Percentiles rank a stretch among this genome's conserved stretches.
Conservation (phyloP, 2,113 vertebrate genomes). For the Chaenocephalus aceratus region DNA sequence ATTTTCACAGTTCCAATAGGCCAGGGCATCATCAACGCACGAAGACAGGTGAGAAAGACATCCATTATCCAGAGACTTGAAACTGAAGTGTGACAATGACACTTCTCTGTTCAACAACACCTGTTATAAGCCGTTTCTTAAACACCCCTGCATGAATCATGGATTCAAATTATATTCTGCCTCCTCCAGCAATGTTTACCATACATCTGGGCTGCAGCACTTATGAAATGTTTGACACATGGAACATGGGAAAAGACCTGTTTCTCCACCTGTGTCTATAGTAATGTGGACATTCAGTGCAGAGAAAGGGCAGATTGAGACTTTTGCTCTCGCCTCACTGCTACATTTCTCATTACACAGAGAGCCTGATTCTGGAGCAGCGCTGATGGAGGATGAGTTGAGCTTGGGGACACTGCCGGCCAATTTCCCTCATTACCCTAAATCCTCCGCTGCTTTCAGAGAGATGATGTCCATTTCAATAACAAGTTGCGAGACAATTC, state of each 20-base stretch:
- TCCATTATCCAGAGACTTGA: not conserved
- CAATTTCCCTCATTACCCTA: slow-evolving; percentile 64
- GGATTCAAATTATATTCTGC: not conserved
- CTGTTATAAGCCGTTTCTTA: not conserved
- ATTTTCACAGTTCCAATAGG: not conserved
- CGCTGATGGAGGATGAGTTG: slow-evolving; percentile 51
- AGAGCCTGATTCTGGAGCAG: slow-evolving; percentile 40
- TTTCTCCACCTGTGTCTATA: slow-evolving; percentile 23
- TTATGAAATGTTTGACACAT: not conserved
- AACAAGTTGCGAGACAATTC: slow-evolving; percentile 51
- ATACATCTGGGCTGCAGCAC: not conserved
- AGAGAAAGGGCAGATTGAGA: slow-evolving; percentile 30
- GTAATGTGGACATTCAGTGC: slow-evolving; percentile 4
- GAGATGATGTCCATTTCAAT: slow-evolving; percentile 59
- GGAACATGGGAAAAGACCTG: not conserved
- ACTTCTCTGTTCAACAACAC: not conserved
- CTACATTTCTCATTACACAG: slow-evolving; percentile 50
- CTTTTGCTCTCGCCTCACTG: slow-evolving; percentile 5
- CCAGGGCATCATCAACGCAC: not conserved
- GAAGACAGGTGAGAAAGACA: not conserved
- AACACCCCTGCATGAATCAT: slow-evolving; percentile 1
- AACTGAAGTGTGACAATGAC: not conserved
- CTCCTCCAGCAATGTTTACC: not conserved
- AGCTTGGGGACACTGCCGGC: slow-evolving; percentile 51
- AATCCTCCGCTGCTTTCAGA: slow-evolving; percentile 54